These are phyloP conservation scores for Scatophagus argus DNA, from an alignment of 2,113 vertebrate species.

Conservation along the genomic window DNA sequence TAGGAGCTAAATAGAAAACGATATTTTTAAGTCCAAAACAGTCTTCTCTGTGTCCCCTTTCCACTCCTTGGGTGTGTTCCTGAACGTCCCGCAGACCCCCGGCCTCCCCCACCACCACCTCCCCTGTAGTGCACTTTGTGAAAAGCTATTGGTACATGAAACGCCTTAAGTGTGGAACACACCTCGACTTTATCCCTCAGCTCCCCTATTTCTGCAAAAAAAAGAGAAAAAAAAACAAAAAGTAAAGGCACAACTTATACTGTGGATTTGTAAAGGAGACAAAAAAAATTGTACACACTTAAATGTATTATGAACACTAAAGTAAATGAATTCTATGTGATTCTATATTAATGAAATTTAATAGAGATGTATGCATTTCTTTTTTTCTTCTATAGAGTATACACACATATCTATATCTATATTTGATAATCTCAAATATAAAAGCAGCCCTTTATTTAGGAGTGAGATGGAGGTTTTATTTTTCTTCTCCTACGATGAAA, in stretches of 20 bases:
- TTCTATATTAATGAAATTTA: slow-evolving; percentile 76
- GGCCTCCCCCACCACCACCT: background rate
- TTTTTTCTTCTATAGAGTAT: slow-evolving; percentile 71
- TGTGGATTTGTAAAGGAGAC: slow-evolving; percentile 79
- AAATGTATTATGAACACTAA: slow-evolving; percentile 73
- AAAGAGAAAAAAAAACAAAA: too few relatives aligned
- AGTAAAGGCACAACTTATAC: slow-evolving; percentile 80
- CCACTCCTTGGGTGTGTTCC: slow-evolving; percentile 64
- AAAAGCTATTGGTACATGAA: slow-evolving; percentile 81
- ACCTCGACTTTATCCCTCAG: slow-evolving; percentile 53
- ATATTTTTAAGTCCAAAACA: slow-evolving; percentile 66
- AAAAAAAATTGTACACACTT: slow-evolving; percentile 61
- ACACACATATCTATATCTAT: slow-evolving; percentile 75
- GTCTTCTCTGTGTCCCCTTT: slow-evolving; percentile 46
- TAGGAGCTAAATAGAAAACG: slow-evolving; percentile 52
- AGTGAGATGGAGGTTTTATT: slow-evolving; percentile 55
- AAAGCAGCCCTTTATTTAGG: slow-evolving; percentile 75
- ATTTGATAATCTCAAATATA: slow-evolving; percentile 82
- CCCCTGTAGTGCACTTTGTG: slow-evolving; percentile 81
- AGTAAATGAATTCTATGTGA: slow-evolving; percentile 73
- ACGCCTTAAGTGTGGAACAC: slow-evolving; percentile 82
- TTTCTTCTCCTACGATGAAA: slow-evolving; percentile 57
- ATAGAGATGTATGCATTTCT: slow-evolving; percentile 79
- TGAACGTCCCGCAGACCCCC: slow-evolving; percentile 33
- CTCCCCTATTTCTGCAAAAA: slow-evolving; percentile 60